These are phyloP conservation scores for Gila orcuttii DNA, from an alignment of 2,113 vertebrate genomes.

Conservation along the genomic window DNA sequence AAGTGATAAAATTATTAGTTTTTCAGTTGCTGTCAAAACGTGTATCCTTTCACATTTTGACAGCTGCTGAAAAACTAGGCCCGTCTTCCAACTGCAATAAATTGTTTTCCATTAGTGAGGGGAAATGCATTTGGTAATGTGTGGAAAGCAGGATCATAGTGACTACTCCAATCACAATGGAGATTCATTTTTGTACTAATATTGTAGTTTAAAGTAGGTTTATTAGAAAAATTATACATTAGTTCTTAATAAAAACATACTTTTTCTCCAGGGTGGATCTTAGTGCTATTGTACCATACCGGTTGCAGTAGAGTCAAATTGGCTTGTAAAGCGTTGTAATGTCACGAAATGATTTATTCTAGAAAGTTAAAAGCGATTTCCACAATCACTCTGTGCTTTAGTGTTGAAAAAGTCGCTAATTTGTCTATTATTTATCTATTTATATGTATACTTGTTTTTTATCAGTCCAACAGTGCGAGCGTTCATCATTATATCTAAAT, in stretches of 20 bases:
- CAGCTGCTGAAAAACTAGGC: not conserved
- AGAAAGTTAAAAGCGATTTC: not conserved
- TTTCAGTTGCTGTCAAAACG: too few relatives aligned
- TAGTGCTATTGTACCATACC: not conserved
- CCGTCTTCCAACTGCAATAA: not conserved
- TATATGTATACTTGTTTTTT: slow-evolving; percentile 8
- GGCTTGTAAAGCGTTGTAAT: not conserved
- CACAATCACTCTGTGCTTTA: not conserved
- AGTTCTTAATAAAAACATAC: not conserved
- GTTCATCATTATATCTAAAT: slow-evolving; percentile 27
- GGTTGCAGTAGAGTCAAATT: not conserved
- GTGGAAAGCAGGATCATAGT: not conserved
- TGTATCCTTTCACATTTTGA: not conserved
- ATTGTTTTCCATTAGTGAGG: not conserved
- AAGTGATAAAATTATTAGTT: not conserved
- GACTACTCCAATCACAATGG: not conserved
- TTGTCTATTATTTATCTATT: slow-evolving; percentile 1
- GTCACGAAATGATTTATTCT: not conserved
- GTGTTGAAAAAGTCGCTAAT: slow-evolving; percentile 6
- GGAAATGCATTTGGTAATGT: not conserved
- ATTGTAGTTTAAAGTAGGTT: not conserved
- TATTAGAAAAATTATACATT: not conserved
- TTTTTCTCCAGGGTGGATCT: not conserved
- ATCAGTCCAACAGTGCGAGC: slow-evolving; percentile 16
- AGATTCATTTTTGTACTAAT: not conserved